phyloP scores from a whole-genome alignment of 2,113 vertebrate species.

The Heteronetta atricapilla region DNA sequence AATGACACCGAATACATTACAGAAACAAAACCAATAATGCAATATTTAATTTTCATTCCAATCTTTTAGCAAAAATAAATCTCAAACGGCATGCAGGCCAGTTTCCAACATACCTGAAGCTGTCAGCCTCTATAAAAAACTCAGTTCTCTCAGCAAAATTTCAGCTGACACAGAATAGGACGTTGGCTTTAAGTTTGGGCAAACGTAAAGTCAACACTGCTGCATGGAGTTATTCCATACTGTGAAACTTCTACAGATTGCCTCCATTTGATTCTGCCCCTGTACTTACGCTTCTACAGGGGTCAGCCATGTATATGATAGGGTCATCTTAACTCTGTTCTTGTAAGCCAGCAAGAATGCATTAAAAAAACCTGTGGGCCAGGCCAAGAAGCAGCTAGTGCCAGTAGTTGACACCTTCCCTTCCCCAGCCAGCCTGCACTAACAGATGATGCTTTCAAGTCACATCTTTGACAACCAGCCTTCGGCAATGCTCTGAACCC shows the following conservation, averaged over 20 bases:
- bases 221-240: not conserved
- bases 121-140: not conserved
- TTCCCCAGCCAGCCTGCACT: not conserved
- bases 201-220: conserved; percentile 22
- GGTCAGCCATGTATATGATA: not conserved
- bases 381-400: not conserved
- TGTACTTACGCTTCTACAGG: not conserved
- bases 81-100: not conserved
- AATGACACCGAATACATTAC: not conserved
- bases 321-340: not conserved
- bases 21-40: not conserved
- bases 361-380: not conserved
- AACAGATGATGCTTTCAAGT: not conserved
- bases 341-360: not conserved
- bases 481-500: not conserved
- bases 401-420: not conserved
- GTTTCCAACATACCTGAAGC: not conserved
- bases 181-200: not conserved
- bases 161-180: not conserved
- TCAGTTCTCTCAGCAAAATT: not conserved
- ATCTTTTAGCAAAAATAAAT: not conserved
- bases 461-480: not conserved
- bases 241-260: not conserved
- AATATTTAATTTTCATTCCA: not conserved
- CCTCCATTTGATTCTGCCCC: not conserved